Evolutionary conservation across 1,140 invertebrate species (phyloP).

Genomic region (Tetranychus urticae): DNA sequence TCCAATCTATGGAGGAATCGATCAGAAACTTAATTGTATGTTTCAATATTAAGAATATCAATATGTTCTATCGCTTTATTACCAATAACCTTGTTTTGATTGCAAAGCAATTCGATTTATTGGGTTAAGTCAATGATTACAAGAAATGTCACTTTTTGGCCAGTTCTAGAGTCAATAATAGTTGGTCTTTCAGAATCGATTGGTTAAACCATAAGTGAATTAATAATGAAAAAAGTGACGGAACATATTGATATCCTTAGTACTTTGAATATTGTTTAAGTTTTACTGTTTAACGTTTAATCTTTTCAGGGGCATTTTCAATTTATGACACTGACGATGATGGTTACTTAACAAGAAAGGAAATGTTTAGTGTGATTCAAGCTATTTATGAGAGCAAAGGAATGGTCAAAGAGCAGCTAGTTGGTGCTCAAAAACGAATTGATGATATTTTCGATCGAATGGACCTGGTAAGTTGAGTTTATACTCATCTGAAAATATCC

Average conservation of each 20-base stretch:
- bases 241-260: too few species aligned
- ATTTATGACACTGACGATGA: conserved; percentile 30
- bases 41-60: neutral
- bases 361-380: conserved; percentile 26
- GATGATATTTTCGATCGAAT: conserved; percentile 29
- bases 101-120: too few species aligned
- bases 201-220: too few species aligned
- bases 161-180: too few species aligned
- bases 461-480: conserved; percentile 21
- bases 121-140: too few species aligned
- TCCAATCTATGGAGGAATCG: conserved; percentile 20
- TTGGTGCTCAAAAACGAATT: conserved; percentile 27
- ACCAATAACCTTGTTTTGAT: too few species aligned
- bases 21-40: conserved; percentile 22
- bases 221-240: too few species aligned
- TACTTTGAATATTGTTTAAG: neutral
- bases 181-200: too few species aligned
- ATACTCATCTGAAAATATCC: too few species aligned
- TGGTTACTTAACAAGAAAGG: conserved; percentile 25
- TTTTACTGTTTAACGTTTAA: conserved; percentile 3
- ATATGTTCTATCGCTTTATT: neutral
- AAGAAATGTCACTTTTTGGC: too few species aligned
- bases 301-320: conserved; percentile 24
- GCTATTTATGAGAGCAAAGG: conserved; percentile 27
- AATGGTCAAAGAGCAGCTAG: conserved; percentile 25